Base-by-base conservation (phyloP, 2,888 invertebrate genomes). In the Euclidia mi region DNA sequence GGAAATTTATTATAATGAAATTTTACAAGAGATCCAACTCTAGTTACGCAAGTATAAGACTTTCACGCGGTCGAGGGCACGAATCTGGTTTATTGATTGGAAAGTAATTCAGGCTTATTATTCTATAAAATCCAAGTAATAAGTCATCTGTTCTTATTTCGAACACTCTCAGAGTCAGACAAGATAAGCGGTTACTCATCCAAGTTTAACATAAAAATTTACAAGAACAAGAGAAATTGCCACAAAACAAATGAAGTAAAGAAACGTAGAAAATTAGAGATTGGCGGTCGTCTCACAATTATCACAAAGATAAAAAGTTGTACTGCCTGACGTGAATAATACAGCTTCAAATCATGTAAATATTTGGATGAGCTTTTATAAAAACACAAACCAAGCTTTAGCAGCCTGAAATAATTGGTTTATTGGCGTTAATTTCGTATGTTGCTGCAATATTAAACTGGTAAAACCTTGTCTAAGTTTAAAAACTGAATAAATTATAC, bases 251-350 rank as follows among this genome's bases (percentile, higher is more conserved):
- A 31, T 31, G 31, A 31, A 37, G 10, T n/a, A 17, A 37, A 37
- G 37, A 37, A 35, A 12, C 11, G 31, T 31, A 31, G 15, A 35
- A 37, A 37, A 37, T 37, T 37, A n/a, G 10, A 15, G 18, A 37
- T 37, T n/a, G 37, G 37, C 37, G 18, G 37, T 18, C 14, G 34
- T 10, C 9, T 3, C n/a, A 10, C 37, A 37, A 37, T 37, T 37
- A 37, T 18, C 37, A n/a, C n/a, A 17, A 3, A 1, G 1, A 18
- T 37, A 37, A 37, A 37, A 10, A n/a, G 10, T 37, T 17, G 37
- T 10, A n/a, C n/a, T n/a, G n/a, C n/a, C 9, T 15, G 17, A 10
- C 37, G 17, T 37, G 10, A 10, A 37, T 37, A 18, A 37, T 18
- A 34, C 34, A 2, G 37, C 10, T 18, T 2, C n/a, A 10, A 34